Percentiles rank a stretch among this genome's conserved stretches.
Conservation (phyloP, 2,888 invertebrate species). For the Cataglyphis livida region DNA sequence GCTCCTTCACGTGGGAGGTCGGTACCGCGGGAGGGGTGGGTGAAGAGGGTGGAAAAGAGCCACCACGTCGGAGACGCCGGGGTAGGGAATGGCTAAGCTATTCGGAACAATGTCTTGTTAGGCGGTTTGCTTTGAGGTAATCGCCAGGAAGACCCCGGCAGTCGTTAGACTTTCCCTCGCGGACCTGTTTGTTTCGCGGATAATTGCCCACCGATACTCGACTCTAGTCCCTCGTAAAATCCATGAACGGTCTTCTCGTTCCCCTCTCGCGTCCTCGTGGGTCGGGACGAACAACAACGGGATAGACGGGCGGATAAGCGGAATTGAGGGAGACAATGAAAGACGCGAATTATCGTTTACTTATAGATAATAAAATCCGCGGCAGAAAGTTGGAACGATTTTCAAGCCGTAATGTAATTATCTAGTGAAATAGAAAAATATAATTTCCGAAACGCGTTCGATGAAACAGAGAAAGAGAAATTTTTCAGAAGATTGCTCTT, state of each 20-base stretch:
- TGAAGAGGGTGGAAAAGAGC: slow-evolving; percentile 75
- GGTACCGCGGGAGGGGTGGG: slow-evolving; percentile 66
- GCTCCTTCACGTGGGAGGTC: slow-evolving; percentile 70
- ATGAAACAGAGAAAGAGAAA: neutral
- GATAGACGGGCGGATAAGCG: slow-evolving; percentile 8
- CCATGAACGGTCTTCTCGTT: slow-evolving; percentile 70
- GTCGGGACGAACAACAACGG: slow-evolving; percentile 50
- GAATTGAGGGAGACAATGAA: slow-evolving; percentile 6
- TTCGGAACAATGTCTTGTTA: slow-evolving; percentile 85
- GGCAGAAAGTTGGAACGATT: slow-evolving; percentile 21
- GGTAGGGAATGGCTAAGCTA: slow-evolving; percentile 81
- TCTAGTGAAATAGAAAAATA: slow-evolving; percentile 12
- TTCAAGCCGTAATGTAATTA: slow-evolving; percentile 14
- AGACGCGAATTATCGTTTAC: slow-evolving; percentile 22
- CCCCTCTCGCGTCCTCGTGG: slow-evolving; percentile 57
- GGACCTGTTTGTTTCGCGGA: slow-evolving; percentile 78
- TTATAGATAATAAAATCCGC: slow-evolving; percentile 40
- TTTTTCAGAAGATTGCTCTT: neutral
- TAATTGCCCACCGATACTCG: slow-evolving; percentile 78
- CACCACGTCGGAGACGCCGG: slow-evolving; percentile 44
- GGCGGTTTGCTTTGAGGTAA: slow-evolving; percentile 84
- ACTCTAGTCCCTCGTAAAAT: slow-evolving; percentile 76
- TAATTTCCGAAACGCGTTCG: neutral
- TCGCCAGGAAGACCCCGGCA: slow-evolving; percentile 80
- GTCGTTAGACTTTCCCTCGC: slow-evolving; percentile 79